Evolutionary conservation across 2,888 invertebrate genomes (phyloP), one percentile per base, ranked within the genome.

Genomic region (Thymelicus sylvestris): DNA sequence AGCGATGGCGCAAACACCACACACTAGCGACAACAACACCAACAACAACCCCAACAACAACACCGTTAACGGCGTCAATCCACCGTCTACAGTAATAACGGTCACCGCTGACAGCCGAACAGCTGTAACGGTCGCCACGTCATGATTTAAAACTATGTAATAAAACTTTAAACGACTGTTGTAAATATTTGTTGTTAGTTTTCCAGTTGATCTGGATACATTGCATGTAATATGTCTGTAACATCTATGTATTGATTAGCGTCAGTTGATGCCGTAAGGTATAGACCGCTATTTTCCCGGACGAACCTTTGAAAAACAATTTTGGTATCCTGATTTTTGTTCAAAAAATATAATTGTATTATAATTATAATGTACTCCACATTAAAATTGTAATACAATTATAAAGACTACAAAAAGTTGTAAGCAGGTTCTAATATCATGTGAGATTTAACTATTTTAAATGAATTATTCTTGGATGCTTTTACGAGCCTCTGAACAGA

Each of bases 1-100:
- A n/a, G 91, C 93, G 2, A 77, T 92, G 67, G 87, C 87, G 0
- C 87, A 88, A 62, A 64, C 71, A 41, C 62, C 72, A 67, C 60
- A 66, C 67, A 77, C 69, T 61, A 73, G 74, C 12, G 74, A 72
- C 61, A 75, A 44, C 69, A 72, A 44, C 44, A 31, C 47, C 47
- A 77, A 69, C 70, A 74, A 61, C 59, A n/a, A n/a, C n/a, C n/a
- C n/a, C n/a, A n/a, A n/a, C n/a, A 79, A 73, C 47, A 74, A 59
- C 64, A 7, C 24, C 44, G 4, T 31, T 31, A 31, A 31, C 31
- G 31, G 31, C 3, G 3, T 31, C 31, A 31, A 31, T 31, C 19
- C 70, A 4, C 74, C 76, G 3, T 65, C 80, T 24, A 80, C 83
- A 0, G 82, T 86, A 39, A 73, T 85, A 55, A 83, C 85, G 1